Evolutionary conservation across 2,888 invertebrate genomes (phyloP).

Genomic region (Panzeria rudis): DNA sequence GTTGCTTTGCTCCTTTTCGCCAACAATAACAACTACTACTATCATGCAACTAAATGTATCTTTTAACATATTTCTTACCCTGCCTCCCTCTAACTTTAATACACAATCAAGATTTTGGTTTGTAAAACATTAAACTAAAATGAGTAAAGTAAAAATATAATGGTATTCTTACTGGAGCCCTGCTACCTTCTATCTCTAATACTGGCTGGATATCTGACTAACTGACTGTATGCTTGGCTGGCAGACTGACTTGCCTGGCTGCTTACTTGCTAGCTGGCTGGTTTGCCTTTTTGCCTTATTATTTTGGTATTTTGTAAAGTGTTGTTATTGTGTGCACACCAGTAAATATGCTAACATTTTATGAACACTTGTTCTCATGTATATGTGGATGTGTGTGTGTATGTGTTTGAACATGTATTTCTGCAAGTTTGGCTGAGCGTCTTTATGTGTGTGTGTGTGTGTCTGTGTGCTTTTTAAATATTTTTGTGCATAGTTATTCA

Average conservation of each 20-base stretch:
- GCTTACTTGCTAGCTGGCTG: slow-evolving; percentile 1
- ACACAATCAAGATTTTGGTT: slow-evolving; percentile 19
- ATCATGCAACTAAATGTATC: slow-evolving; percentile 22
- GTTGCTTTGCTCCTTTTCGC: slow-evolving; percentile 35
- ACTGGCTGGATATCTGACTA: slow-evolving; percentile 3
- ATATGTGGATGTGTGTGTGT: background rate
- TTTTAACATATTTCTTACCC: slow-evolving; percentile 33
- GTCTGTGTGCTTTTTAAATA: slow-evolving; percentile 32
- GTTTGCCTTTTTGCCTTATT: slow-evolving; percentile 67
- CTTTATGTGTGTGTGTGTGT: slow-evolving; percentile 29
- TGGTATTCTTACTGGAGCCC: slow-evolving; percentile 18
- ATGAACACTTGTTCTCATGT: slow-evolving; percentile 1
- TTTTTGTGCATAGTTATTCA: slow-evolving; percentile 36
- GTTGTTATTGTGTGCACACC: slow-evolving; percentile 52
- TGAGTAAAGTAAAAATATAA: background rate
- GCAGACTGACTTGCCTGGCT: background rate
- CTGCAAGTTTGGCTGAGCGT: slow-evolving; percentile 9
- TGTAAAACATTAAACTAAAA: slow-evolving; percentile 34
- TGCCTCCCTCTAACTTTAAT: slow-evolving; percentile 5
- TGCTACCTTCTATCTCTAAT: background rate
- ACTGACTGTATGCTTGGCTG: background rate
- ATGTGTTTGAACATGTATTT: background rate
- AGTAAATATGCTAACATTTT: slow-evolving; percentile 72
- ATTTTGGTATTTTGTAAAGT: slow-evolving; percentile 50
- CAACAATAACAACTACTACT: slow-evolving; percentile 1